Evolutionary conservation across 1,140 invertebrate species (phyloP), one percentile per base, ranked within the genome.

Genomic region (Bombus consobrinus): DNA sequence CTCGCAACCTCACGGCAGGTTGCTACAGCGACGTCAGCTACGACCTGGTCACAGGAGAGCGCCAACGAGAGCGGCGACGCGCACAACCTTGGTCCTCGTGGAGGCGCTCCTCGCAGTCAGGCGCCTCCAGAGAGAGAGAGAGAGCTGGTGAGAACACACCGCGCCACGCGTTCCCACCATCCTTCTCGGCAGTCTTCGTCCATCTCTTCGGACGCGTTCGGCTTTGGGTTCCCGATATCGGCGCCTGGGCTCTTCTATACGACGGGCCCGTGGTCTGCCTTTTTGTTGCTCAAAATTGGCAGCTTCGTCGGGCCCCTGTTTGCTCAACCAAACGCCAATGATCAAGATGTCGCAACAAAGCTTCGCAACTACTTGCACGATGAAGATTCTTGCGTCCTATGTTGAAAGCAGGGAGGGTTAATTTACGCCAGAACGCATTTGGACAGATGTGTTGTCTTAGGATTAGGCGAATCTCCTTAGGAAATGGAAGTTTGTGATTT

Each of bases 141-240:
- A 91, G 86, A 91, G 92, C 92, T 94, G 94, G 94, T 95, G 94
- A 95, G 95, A 95, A 95, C 95, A 95, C 91, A 93, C 92, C 93
- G 91, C 92, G 93, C 92, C 93, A 92, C 91, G 90, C 93, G 94
- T 95, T 95, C 95, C 94, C 95, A 95, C 95, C 95, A 94, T 94
- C 93, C 91, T 91, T 91, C 93, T 95, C 94, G 94, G 93, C 83
- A 88, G 85, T 93, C 92, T 94, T 93, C 94, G 94, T 91, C 75
- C 80, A 81, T 78, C 90, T 89, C 90, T 89, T 94, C 93, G 93
- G 93, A 76, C 72, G 80, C 18, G 76, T 83, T 93, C 93, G 93
- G 91, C 77, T 86, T 62, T 43, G 41, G 43, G 83, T 75, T 89
- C 64, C 78, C 85, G 85, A 86, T 89, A 87, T 87, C 83, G 77